Base-by-base conservation (phyloP, 2,888 invertebrate genomes). In the Dasypogon diadema region DNA sequence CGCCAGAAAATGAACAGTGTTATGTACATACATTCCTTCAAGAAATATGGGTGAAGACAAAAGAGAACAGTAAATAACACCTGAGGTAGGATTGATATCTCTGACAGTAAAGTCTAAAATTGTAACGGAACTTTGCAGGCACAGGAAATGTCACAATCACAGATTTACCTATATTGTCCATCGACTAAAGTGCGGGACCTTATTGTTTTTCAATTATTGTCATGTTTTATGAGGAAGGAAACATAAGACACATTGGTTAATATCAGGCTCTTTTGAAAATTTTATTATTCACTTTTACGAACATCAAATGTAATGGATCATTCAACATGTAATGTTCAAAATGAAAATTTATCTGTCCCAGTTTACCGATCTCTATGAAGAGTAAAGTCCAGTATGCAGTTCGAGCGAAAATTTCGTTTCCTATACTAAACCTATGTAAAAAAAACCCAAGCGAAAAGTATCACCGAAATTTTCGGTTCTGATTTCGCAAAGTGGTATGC, bases 161-260 rank as follows among this genome's bases (percentile, higher is more conserved):
- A 42, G 8, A 72, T 51, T 77, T 80, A 81, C 81, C 81, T 81
- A 80, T 80, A 80, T 78, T 80, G 79, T 79, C 81, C 81, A 78
- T 80, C 81, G 68, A 80, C 78, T 78, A 79, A 75, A 76, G 78
- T 80, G 79, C 81, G 79, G 79, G 80, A 80, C 80, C 81, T 81
- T 78, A 48, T 74, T 16, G 48, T 42, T 18, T 70, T 30, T 68
- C 22, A n/a, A 16, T 37, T 10, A 37, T 63, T 37, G 10, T 68
- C 16, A 18, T 16, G 65, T 68, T 26, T 5, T 48, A 24, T 24
- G 3, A 42, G 42, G 22, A 63, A 18, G 46, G 2, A 65, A 46
- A 46, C 48, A 58, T 58, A 65, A 65, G 8, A 51, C 51, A 51
- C n/a, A 21, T 8, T 18, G 51, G 60, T 65, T 65, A 65, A 65